Evolutionary conservation across 2,888 invertebrate genomes (phyloP).

Genomic region (Idaea biselata): DNA sequence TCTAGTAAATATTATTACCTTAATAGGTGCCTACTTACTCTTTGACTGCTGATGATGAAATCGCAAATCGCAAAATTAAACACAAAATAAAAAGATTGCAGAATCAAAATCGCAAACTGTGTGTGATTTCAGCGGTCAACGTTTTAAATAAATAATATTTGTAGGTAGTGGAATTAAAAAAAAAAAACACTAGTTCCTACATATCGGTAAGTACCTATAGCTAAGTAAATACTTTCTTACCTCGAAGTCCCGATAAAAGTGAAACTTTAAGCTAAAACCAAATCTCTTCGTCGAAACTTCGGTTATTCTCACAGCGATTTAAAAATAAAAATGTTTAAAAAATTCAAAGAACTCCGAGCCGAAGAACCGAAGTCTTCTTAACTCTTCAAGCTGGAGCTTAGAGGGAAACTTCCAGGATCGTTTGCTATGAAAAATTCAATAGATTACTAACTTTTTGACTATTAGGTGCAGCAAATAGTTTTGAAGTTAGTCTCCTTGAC

Average conservation of each 20-base stretch:
- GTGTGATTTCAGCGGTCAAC: no score
- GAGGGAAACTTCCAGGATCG: constrained; percentile 43
- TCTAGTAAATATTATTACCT: no score
- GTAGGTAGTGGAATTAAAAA: no score
- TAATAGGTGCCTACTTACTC: no score
- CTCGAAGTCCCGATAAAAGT: constrained; percentile 16
- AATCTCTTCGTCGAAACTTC: constrained; percentile 36
- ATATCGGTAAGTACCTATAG: neutral
- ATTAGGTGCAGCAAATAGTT: constrained; percentile 33
- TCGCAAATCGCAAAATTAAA: no score
- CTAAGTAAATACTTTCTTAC: neutral
- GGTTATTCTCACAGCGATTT: constrained; percentile 45
- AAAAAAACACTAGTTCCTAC: no score
- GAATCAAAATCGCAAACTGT: no score
- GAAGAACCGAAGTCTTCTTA: constrained; percentile 48
- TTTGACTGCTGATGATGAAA: no score
- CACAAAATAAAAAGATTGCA: no score
- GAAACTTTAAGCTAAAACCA: constrained; percentile 32
- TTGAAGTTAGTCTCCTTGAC: constrained; percentile 7
- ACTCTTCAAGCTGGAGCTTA: constrained; percentile 53
- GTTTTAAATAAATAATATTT: no score
- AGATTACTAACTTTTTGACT: constrained; percentile 40
- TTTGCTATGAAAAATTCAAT: constrained; percentile 51
- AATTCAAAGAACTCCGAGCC: constrained; percentile 51
- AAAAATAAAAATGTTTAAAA: constrained; percentile 61